Conservation (phyloP, 2,113 vertebrate species). For the Urocolius indicus region DNA sequence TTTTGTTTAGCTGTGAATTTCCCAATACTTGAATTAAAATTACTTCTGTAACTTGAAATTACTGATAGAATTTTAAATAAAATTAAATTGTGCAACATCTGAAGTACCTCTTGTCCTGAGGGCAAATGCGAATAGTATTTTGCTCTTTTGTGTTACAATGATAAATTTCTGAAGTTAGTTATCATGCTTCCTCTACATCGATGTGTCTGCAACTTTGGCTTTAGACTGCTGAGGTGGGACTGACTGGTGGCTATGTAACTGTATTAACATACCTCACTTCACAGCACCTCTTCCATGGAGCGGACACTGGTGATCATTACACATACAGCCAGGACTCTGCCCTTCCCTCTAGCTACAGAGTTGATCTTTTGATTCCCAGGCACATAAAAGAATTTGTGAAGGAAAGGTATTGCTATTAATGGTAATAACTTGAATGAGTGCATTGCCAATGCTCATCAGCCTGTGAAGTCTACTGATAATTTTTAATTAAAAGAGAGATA, state of each 20-base stretch:
- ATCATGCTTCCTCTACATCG: not conserved
- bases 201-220: not conserved
- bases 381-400: too few species aligned
- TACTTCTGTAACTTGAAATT: not conserved
- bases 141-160: not conserved
- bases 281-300: not conserved
- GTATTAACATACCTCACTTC: not conserved
- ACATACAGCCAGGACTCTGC: not conserved
- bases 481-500: slow-evolving; percentile 35
- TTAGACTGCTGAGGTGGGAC: not conserved
- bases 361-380: not conserved
- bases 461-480: not conserved
- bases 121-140: not conserved
- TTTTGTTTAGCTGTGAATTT: not conserved
- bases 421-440: not conserved
- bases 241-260: not conserved
- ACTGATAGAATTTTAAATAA: not conserved
- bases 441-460: not conserved
- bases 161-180: not conserved
- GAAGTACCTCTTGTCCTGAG: not conserved
- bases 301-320: not conserved
- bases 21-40: not conserved
- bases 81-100: not conserved
- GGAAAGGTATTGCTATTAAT: not conserved
- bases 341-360: not conserved